Evolutionary conservation across 1,140 invertebrate genomes (phyloP), one percentile per base, ranked within the genome.

Genomic region (Liolophura sinensis): DNA sequence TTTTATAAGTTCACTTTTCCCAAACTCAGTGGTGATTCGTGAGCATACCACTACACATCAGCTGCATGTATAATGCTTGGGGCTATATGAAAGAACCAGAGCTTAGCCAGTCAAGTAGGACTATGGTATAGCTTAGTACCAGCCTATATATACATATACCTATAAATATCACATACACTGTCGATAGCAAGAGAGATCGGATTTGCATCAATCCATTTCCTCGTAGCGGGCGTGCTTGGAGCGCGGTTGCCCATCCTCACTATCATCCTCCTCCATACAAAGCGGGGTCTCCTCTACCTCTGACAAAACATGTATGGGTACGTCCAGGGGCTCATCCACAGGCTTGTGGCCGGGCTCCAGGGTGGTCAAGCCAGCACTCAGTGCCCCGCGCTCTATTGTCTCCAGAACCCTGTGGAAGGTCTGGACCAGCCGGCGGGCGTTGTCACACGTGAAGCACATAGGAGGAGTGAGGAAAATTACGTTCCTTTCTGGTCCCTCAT

Each of bases 391-490:
- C 55, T 83, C 86, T 6, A 93, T 82, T 76, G 93, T 91, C 9
- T 84, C 82, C 11, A 95, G 80, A 1, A 92, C 85, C 60, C 87
- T 83, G 70, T 93, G 90, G 14, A 95, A 80, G 1, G 87, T 87
- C 20, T 88, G 81, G 0, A 94, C 82, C 16, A 95, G 87, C 61
- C 90, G 87, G 71, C 95, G 90, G 11, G 91, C 95, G 82, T 98
- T 92, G 54, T 93, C 90, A 50, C 89, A 88, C 31, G 86, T 91
- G 80, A 99, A 99, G 46, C 95, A 92, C 92, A 99, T 94, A 0
- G 97, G 97, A 0, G 97, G 96, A 78, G 97, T 98, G 73, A 98
- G 88, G 82, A 98, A 98, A 25, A 99, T 86, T 18, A 99, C 93
- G 82, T 99, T 99, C 65, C 90, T 88, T 77, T 97, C 89, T 1